These are phyloP conservation scores for Pheosia gnoma DNA, from an alignment of 2,888 invertebrate genomes.

Conservation along the genomic window DNA sequence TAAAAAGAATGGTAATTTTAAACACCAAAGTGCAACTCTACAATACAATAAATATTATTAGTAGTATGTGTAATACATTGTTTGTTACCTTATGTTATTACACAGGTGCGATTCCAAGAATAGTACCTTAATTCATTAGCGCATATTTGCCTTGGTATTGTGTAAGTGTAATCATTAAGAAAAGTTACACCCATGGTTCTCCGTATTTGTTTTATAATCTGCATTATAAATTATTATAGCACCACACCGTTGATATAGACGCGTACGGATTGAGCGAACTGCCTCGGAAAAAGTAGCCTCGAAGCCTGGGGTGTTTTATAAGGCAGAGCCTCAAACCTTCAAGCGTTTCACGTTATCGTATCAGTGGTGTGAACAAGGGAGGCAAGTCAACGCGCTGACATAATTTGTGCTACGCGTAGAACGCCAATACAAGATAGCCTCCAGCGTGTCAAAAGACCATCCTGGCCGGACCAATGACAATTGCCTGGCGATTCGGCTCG, in stretches of 20 bases:
- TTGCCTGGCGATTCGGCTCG: neutral
- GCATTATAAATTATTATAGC: constrained; percentile 16
- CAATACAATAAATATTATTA: constrained; percentile 75
- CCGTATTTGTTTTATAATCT: constrained; percentile 8
- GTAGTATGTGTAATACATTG: constrained; percentile 57
- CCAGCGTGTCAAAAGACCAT: too few species aligned
- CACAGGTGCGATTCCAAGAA: constrained; percentile 72
- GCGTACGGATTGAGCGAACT: too few species aligned
- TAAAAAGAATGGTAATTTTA: constrained; percentile 69
- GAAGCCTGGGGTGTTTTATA: too few species aligned
- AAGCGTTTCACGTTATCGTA: too few species aligned
- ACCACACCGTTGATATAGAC: too few species aligned
- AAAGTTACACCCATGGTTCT: constrained; percentile 33
- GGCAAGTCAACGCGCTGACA: too few species aligned
- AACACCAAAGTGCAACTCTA: constrained; percentile 83
- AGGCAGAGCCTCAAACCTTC: too few species aligned
- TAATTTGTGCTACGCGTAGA: too few species aligned
- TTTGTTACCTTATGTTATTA: constrained; percentile 66
- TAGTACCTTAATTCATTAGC: constrained; percentile 53
- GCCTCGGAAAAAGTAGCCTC: too few species aligned
- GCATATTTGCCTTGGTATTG: constrained; percentile 53
- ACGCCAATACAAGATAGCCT: too few species aligned
- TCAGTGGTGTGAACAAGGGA: too few species aligned
- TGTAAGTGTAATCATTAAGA: constrained; percentile 41
- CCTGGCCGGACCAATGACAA: neutral